Base-by-base conservation (phyloP, 1,140 invertebrate species). In the Latrodectus geometricus region DNA sequence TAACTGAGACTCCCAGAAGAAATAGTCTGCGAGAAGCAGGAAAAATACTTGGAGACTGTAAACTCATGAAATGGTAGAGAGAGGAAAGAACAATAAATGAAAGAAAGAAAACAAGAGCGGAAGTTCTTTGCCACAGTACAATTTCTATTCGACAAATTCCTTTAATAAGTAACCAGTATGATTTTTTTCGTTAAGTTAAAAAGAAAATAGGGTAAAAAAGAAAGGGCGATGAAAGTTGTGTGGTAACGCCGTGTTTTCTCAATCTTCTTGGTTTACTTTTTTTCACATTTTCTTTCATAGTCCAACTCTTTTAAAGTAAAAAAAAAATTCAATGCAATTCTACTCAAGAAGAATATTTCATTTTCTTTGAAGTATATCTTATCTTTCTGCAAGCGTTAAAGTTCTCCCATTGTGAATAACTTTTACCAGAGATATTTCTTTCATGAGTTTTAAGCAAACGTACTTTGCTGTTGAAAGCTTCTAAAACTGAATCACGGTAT, bases 151-250 rank as follows among this genome's bases (percentile, higher is more conserved):
- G 76, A 78, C 65, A 68, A 78, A 66, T 78, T 78, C 76, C 76
- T 78, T 78, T 78, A 78, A 78, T 78, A 78, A 78, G 76, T 78
- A 78, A 78, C 76, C 65, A 68, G 76, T 68, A 78, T 76, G 74
- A 76, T 35, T 68, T 49, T 17, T 50, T 61, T 78, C 76, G 61
- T 65, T 23, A 52, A 78, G 61, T 20, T 48, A 21, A 66, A 78
- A 68, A 78, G 35, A 61, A 78, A 56, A 21, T 35, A 35, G 35
- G 35, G 35, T 35, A 35, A 35, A 35, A 66, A 66, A 78, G 76
- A n/a, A 78, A 48, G 76, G 9, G 61, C 21, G 20, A 21, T 50
- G 61, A 61, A 52, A 61, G 74, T 56, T 61, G 74, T 76, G 74
- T 76, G 74, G 74, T 56, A 61, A 56, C 52, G 21, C 54, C 20